Percentiles rank a stretch among this genome's conserved stretches.
Evolutionary conservation across 2,888 invertebrate genomes (phyloP).

Genomic region (Deilephila elpenor): DNA sequence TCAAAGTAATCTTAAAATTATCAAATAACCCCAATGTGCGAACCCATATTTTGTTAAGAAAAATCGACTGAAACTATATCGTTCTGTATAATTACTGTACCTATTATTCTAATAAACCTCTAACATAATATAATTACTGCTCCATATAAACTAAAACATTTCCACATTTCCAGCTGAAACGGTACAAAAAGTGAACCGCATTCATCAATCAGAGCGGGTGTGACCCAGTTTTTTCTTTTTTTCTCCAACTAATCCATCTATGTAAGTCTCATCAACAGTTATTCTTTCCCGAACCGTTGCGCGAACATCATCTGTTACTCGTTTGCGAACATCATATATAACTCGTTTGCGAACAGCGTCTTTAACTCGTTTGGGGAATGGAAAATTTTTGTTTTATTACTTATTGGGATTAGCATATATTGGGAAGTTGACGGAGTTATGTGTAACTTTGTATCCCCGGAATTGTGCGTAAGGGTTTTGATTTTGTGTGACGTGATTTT

Average conservation of each 20-base stretch:
- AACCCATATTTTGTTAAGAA: no score
- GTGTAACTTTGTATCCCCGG: not conserved
- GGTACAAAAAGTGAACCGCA: not conserved
- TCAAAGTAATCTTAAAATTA: no score
- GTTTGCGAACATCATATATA: not conserved
- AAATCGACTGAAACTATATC: no score
- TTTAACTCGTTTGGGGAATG: conserved; percentile 10
- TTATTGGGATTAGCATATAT: conserved; percentile 2
- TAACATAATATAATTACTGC: not conserved
- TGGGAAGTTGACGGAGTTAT: not conserved
- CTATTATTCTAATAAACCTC: no score
- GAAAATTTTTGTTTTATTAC: conserved; percentile 20
- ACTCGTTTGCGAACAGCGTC: not conserved
- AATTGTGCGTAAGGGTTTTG: not conserved
- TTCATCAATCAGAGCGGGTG: not conserved
- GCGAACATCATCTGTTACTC: conserved; percentile 4
- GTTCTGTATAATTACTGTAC: no score
- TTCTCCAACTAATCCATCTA: conserved; percentile 2
- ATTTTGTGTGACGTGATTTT: not conserved
- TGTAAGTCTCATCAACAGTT: conserved; percentile 14
- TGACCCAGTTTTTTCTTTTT: not conserved
- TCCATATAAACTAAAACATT: not conserved
- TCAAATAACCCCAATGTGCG: no score
- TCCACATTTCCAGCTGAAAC: conserved; percentile 1
- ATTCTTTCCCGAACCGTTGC: conserved; percentile 23